A percentile compares a stretch with the other conserved stretches of the same genome.
These are phyloP conservation scores for Phrynocephalus guinanensis DNA, from an alignment of 2,797 vertebrate genomes.

Conservation along the genomic window DNA sequence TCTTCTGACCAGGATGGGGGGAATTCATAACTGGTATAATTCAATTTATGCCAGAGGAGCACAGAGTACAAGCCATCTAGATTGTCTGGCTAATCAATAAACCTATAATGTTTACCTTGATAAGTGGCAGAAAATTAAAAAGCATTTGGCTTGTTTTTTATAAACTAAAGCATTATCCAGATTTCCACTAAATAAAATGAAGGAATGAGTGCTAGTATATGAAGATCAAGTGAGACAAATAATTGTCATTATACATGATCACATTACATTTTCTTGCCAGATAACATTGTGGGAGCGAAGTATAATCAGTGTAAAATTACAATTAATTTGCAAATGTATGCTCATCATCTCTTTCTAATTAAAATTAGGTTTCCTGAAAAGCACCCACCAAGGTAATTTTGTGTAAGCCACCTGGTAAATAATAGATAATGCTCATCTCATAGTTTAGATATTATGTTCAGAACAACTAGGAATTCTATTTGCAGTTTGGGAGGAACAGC, in stretches of 20 bases:
- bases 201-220: neutral
- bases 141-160: neutral
- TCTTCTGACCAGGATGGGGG: neutral
- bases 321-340: neutral
- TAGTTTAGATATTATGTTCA: neutral
- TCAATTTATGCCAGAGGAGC: neutral
- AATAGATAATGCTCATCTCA: neutral
- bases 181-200: neutral
- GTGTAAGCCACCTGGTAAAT: neutral
- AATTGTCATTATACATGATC: neutral
- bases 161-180: neutral
- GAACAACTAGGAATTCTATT: no score
- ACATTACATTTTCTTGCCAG: neutral
- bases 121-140: neutral
- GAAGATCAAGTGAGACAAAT: neutral
- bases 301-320: neutral
- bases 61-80: neutral
- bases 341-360: neutral
- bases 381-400: neutral
- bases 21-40: neutral
- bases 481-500: no score
- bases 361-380: neutral
- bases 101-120: neutral
- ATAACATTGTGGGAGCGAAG: neutral
- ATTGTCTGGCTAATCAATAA: neutral